Base-by-base conservation (phyloP, 1,140 invertebrate genomes). In the Cydia pomonella region DNA sequence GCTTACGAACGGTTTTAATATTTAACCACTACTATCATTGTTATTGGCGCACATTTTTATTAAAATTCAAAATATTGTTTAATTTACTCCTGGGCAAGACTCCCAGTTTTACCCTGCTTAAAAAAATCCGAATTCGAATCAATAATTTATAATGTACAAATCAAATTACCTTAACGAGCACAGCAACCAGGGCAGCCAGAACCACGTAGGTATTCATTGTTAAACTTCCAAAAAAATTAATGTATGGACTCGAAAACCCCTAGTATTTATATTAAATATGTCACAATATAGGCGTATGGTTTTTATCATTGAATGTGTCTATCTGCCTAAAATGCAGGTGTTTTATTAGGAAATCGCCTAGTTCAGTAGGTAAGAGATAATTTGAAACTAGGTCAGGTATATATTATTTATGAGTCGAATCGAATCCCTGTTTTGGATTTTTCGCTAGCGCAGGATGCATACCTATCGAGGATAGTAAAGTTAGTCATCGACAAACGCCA, bases 251-350 rank as follows among this genome's bases (percentile, higher is more conserved):
- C 27, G 2, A 69, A 18, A 69, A 38, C 4, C 33, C 27, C 29
- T 69, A 18, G 64, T 33, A 69, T 69, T 69, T 69, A 69, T 69
- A 69, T 18, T 9, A 10, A 1, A 18, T 27, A 18, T 69, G 64
- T 69, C 64, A 69, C 64, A 69, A 69, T 69, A 33, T 69, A 18
- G 16, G 29, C n/a, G 7, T 38, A n/a, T 33, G 5, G 13, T 69
- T 2, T 2, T 69, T 33, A 69, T 33, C 27, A 18, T 0, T 9
- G 33, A 3, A 12, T 69, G 64, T 59, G 53, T 23, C 9, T 59
- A 59, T 59, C 53, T 59, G 6, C 7, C 7, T 23, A 59, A 59
- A 59, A 18, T 5, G 3, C 64, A 69, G 27, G 64, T 69, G 64
- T 38, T 33, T 5, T 18, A 16, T 69, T 69, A 10, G 5, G 64